Percentiles rank a stretch among this genome's conserved stretches.
Conservation (phyloP, 1,140 invertebrate species). For the Megalonaias nervosa region DNA sequence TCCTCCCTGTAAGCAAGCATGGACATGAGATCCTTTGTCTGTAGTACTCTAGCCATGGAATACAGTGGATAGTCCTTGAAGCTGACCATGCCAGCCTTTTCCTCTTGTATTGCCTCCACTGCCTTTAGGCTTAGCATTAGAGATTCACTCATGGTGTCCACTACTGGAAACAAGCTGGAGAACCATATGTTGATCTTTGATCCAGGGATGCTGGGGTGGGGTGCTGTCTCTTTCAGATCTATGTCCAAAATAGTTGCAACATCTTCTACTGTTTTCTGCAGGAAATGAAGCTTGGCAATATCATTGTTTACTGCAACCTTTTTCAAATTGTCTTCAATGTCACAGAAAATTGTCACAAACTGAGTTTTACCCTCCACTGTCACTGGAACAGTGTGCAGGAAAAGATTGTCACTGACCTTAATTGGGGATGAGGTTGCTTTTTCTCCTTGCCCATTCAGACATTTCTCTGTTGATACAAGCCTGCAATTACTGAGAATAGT, state of each 20-base stretch:
- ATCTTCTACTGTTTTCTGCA: constrained; percentile 53
- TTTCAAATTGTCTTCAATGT: constrained; percentile 71
- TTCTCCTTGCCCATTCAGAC: too few species aligned
- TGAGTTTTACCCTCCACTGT: constrained; percentile 32
- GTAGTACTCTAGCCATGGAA: constrained; percentile 57
- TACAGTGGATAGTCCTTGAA: constrained; percentile 23
- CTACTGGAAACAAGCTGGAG: constrained; percentile 65
- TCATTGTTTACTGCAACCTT: constrained; percentile 35
- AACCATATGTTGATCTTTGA: constrained; percentile 64
- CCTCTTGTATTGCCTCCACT: constrained; percentile 23
- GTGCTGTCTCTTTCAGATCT: constrained; percentile 13
- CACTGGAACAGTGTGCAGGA: constrained; percentile 70
- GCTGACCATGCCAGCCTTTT: constrained; percentile 7
- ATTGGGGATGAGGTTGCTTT: too few species aligned
- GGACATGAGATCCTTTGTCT: constrained; percentile 52
- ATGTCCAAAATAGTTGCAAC: constrained; percentile 28
- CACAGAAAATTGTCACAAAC: constrained; percentile 70
- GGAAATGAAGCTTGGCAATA: constrained; percentile 43
- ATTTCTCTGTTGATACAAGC: too few species aligned
- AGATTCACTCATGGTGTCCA: constrained; percentile 61
- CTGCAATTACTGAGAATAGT: constrained; percentile 71
- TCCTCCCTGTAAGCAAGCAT: constrained; percentile 61
- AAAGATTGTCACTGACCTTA: constrained; percentile 36
- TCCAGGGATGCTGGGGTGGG: constrained; percentile 1
- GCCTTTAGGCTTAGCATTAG: constrained; percentile 54